Percentiles rank a stretch among this genome's conserved stretches.
Conservation (phyloP, 2,888 invertebrate genomes). For the Volucella inflata region DNA sequence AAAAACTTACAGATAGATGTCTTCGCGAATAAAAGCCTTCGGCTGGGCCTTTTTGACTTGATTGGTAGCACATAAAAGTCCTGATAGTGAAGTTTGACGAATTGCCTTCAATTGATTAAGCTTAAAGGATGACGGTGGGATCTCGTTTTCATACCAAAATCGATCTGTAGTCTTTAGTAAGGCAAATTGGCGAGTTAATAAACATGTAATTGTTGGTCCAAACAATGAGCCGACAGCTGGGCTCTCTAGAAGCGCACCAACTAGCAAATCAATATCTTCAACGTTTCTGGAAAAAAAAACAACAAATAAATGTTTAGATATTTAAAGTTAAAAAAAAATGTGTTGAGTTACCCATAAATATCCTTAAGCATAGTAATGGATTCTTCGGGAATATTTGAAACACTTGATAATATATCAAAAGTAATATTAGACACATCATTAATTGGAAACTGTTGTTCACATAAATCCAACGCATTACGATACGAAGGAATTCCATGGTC, state of each 20-base stretch:
- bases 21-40: conserved; percentile 92
- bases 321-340: neutral
- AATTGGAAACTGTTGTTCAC: conserved; percentile 82
- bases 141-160: conserved; percentile 98
- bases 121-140: conserved; percentile 93
- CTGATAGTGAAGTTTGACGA: conserved; percentile 90
- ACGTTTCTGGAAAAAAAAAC: conserved; percentile 84
- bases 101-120: conserved; percentile 92
- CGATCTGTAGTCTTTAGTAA: conserved; percentile 93
- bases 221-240: conserved; percentile 92
- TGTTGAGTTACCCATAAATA: conserved; percentile 86
- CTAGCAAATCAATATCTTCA: conserved; percentile 93
- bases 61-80: conserved; percentile 91
- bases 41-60: conserved; percentile 90
- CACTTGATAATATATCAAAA: conserved; percentile 79
- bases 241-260: conserved; percentile 92
- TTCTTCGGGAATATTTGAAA: conserved; percentile 83
- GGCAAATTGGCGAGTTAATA: conserved; percentile 92
- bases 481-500: conserved; percentile 94
- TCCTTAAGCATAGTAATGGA: conserved; percentile 87
- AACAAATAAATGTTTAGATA: neutral
- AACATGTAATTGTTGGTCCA: conserved; percentile 94
- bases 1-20: conserved; percentile 90
- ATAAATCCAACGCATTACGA: conserved; percentile 87
- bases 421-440: conserved; percentile 79